These are phyloP conservation scores for Bombycilla garrulus DNA, from an alignment of 2,113 vertebrate genomes.

Conservation along the genomic window DNA sequence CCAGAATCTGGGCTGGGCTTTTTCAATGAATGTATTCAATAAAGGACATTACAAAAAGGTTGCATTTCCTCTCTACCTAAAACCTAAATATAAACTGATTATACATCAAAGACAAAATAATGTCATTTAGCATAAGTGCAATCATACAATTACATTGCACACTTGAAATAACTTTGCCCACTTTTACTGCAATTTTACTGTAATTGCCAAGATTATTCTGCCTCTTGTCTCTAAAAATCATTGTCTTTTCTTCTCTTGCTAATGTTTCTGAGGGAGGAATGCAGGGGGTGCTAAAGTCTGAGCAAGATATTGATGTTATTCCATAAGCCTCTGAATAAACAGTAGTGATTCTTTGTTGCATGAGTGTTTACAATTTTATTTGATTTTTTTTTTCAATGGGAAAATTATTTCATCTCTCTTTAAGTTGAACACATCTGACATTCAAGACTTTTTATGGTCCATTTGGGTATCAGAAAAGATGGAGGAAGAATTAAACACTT, in stretches of 20 bases:
- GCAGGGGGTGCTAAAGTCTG: neutral
- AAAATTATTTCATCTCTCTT: neutral
- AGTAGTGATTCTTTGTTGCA: neutral
- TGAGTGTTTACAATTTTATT: neutral
- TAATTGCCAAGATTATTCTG: constrained; percentile 1
- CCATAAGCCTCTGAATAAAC: neutral
- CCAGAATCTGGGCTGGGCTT: neutral
- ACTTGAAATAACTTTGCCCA: constrained; percentile 9
- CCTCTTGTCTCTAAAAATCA: neutral
- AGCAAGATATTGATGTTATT: neutral
- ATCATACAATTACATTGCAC: neutral
- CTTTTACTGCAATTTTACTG: neutral
- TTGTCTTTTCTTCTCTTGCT: neutral
- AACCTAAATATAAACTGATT: constrained; percentile 1
- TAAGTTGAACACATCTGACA: neutral
- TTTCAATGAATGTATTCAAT: neutral
- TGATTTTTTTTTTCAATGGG: neutral
- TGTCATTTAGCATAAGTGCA: neutral
- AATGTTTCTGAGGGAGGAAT: neutral
- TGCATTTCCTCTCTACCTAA: neutral
- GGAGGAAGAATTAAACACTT: neutral
- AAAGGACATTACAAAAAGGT: neutral
- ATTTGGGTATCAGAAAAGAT: neutral
- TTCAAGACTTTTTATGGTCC: neutral
- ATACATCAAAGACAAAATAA: neutral